These are phyloP conservation scores for Eueremaeus valkanovi DNA, from an alignment of 2,888 invertebrate genomes.

Conservation along the genomic window DNA sequence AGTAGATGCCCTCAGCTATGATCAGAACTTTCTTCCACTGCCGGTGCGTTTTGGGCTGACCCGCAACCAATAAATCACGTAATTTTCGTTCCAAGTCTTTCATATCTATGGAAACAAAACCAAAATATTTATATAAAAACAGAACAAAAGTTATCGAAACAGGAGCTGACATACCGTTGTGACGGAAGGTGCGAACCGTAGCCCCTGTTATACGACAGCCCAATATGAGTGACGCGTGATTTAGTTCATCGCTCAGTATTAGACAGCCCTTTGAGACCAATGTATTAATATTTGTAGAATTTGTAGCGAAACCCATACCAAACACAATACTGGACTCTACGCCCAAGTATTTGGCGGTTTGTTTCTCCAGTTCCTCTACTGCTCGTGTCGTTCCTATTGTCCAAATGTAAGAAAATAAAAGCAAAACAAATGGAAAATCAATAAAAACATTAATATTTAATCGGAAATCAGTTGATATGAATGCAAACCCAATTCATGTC, in stretches of 20 bases:
- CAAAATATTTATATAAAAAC: background rate
- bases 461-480: too few relatives aligned
- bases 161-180: constrained; percentile 54
- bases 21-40: constrained; percentile 45
- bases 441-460: background rate
- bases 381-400: background rate
- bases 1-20: constrained; percentile 56
- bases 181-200: constrained; percentile 56
- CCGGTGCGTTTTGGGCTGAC: constrained; percentile 40
- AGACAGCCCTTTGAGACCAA: constrained; percentile 57
- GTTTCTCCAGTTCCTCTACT: constrained; percentile 51
- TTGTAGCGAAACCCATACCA: constrained; percentile 60
- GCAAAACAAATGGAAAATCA: background rate
- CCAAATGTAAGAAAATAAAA: too few relatives aligned
- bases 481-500: constrained; percentile 71
- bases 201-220: constrained; percentile 58
- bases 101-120: constrained; percentile 35
- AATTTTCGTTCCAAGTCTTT: constrained; percentile 41
- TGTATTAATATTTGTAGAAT: constrained; percentile 58
- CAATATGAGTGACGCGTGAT: constrained; percentile 58
- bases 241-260: constrained; percentile 58
- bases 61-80: constrained; percentile 38
- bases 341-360: constrained; percentile 57
- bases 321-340: constrained; percentile 58
- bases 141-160: background rate